These are phyloP conservation scores for Grallaria varia DNA, from an alignment of 2,113 vertebrate species.

Conservation along the genomic window DNA sequence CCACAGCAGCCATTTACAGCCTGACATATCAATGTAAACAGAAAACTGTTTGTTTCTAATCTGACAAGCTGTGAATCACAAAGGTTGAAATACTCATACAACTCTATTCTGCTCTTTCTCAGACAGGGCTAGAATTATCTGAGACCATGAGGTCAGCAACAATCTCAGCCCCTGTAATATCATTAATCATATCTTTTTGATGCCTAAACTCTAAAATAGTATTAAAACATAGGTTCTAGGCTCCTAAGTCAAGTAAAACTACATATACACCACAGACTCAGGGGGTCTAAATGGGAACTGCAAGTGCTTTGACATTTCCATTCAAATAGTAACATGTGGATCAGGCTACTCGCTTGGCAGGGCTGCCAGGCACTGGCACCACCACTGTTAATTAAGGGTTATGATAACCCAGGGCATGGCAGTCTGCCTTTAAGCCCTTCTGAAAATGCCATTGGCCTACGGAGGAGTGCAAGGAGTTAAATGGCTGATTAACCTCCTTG, in stretches of 20 bases:
- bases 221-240: neutral
- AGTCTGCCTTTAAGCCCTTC: neutral
- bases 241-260: neutral
- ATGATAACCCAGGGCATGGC: neutral
- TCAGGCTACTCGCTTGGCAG: neutral
- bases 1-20: neutral
- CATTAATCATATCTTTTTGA: neutral
- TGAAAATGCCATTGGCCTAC: neutral
- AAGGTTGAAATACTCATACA: neutral
- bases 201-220: neutral
- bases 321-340: neutral
- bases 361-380: neutral
- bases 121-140: neutral
- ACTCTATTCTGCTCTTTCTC: neutral
- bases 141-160: neutral
- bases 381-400: neutral
- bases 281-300: neutral
- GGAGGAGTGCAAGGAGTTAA: neutral
- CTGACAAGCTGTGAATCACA: neutral
- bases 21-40: neutral
- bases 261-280: rapidly evolving
- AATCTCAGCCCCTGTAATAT: neutral
- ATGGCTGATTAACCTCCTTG: neutral
- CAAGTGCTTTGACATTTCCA: neutral
- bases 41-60: neutral